Percentiles rank a stretch among this genome's conserved stretches.
phyloP scores from a whole-genome alignment of 2,113 vertebrate genomes.

The Amblyopsis rosae region DNA sequence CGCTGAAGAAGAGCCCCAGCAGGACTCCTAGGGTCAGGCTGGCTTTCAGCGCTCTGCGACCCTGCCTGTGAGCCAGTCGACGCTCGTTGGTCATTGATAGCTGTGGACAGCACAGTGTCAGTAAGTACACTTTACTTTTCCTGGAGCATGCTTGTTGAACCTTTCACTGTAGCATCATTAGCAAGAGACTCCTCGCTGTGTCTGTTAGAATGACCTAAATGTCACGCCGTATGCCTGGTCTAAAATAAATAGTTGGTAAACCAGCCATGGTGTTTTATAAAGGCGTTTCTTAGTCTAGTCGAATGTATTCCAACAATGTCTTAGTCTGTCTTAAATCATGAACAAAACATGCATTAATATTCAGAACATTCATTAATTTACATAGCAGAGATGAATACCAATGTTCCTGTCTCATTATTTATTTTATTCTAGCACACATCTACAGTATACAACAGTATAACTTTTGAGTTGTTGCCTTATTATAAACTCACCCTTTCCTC shows the following conservation, averaged over 20 bases:
- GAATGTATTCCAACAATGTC: too few species aligned
- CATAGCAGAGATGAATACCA: too few species aligned
- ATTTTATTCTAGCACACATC: neutral
- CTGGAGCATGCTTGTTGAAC: neutral
- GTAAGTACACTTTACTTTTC: neutral
- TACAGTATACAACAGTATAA: neutral
- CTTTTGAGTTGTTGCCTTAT: neutral
- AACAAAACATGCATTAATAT: too few species aligned
- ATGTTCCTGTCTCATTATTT: neutral
- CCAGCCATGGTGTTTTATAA: too few species aligned
- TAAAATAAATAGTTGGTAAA: too few species aligned
- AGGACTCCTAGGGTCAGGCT: conserved; percentile 93
- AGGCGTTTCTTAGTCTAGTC: too few species aligned
- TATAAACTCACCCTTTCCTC: neutral
- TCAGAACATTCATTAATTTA: too few species aligned
- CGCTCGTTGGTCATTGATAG: conserved; percentile 77
- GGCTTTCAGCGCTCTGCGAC: conserved; percentile 91
- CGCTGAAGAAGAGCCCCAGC: conserved; percentile 93
- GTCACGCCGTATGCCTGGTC: neutral
- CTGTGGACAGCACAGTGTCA: conserved; percentile 41
- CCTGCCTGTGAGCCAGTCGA: conserved; percentile 86
- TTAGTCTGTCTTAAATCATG: too few species aligned
- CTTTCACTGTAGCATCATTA: neutral
- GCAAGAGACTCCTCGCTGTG: neutral
- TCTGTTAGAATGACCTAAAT: neutral